Evolutionary conservation across 2,113 vertebrate species (phyloP).

Genomic region (Python bivittatus): DNA sequence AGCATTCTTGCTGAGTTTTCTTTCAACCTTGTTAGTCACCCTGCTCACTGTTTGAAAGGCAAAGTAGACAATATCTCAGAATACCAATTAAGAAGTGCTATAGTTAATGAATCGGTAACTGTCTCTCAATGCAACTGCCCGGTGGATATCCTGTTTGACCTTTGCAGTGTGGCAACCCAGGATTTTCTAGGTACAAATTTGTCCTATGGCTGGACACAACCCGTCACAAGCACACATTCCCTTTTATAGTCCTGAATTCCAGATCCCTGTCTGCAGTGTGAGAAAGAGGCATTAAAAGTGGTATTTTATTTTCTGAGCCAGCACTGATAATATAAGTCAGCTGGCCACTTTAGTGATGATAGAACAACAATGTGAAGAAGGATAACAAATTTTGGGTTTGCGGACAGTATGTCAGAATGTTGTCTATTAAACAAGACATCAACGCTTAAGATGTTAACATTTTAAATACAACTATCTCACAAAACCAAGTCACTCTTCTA

Average conservation of each 20-base stretch:
- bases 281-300: constrained; percentile 30
- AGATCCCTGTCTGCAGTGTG: constrained; percentile 24
- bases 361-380: neutral
- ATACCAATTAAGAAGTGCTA: neutral
- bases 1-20: neutral
- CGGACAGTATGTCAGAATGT: fast-evolving
- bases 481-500: neutral
- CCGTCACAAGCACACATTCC: constrained; percentile 26
- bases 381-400: constrained; percentile 2
- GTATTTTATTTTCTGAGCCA: constrained; percentile 34
- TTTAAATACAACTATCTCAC: constrained; percentile 11
- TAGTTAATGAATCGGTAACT: neutral
- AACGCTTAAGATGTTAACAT: neutral
- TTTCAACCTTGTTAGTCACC: neutral
- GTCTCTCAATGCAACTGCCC: neutral
- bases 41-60: neutral
- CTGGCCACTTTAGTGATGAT: constrained; percentile 24
- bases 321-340: constrained; percentile 32
- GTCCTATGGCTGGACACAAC: neutral
- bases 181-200: constrained; percentile 15
- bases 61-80: neutral
- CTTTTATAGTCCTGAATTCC: constrained; percentile 47
- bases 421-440: neutral
- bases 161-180: constrained; percentile 8
- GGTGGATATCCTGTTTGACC: neutral